phyloP scores from a whole-genome alignment of 2,113 vertebrate genomes.

The Salvelinus alpinus region DNA sequence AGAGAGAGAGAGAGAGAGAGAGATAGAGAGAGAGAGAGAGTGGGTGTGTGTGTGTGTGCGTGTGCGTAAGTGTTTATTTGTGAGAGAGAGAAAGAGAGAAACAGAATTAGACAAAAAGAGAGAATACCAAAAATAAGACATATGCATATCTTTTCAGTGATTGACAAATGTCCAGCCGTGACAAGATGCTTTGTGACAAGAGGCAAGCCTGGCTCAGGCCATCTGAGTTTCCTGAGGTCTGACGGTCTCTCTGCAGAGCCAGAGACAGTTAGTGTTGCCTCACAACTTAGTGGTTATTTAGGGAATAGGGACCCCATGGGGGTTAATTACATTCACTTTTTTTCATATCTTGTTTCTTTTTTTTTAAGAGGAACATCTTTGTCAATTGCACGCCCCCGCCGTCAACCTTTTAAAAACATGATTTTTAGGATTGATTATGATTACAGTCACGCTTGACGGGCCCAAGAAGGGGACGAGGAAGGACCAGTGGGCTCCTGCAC shows the following conservation, averaged over 20 bases:
- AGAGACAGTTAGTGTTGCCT: slow-evolving; percentile 70
- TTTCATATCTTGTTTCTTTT: slow-evolving; percentile 2
- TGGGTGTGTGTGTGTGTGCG: too few relatives aligned
- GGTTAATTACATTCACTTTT: slow-evolving; percentile 65
- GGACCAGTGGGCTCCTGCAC: neutral
- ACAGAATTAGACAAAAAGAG: slow-evolving; percentile 6
- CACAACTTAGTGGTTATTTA: slow-evolving; percentile 70
- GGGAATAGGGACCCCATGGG: slow-evolving; percentile 60
- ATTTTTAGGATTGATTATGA: slow-evolving; percentile 67
- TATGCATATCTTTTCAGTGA: neutral
- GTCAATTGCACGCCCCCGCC: slow-evolving; percentile 41
- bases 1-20: neutral
- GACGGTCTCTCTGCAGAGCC: slow-evolving; percentile 24
- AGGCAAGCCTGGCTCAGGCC: neutral
- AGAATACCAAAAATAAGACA: too few relatives aligned
- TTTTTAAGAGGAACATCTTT: slow-evolving; percentile 55
- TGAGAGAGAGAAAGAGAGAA: slow-evolving; percentile 9
- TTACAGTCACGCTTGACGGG: slow-evolving; percentile 53
- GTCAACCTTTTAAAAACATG: slow-evolving; percentile 50
- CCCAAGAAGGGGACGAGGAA: neutral
- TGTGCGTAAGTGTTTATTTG: slow-evolving; percentile 5
- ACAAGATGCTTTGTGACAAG: neutral
- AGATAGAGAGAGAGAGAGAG: neutral
- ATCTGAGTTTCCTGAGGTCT: neutral
- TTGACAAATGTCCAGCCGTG: neutral